Percentiles rank a stretch among this genome's conserved stretches.
Conservation (phyloP, 1,140 invertebrate species). For the Lepidostoma basale region DNA sequence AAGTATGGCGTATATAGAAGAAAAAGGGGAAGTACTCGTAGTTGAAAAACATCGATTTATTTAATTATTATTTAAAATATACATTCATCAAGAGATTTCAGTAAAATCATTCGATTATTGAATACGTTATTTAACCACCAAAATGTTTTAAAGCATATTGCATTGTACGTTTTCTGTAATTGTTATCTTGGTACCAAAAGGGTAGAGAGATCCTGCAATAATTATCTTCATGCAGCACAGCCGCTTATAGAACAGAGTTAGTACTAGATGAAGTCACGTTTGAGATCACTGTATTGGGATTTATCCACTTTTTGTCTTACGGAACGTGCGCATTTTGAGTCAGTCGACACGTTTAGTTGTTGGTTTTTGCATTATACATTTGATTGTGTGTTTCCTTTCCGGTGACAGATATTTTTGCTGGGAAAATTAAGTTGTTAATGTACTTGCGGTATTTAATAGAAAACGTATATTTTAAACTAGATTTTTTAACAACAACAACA, state of each 20-base stretch:
- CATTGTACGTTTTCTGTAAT: not conserved
- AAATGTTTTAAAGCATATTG: not conserved
- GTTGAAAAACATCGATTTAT: too few relatives aligned
- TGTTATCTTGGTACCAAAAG: not conserved
- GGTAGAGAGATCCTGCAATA: not conserved
- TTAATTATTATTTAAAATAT: not conserved
- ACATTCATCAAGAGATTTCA: not conserved
- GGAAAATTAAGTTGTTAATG: too few relatives aligned
- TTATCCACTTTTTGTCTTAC: conserved; percentile 7
- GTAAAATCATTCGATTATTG: not conserved
- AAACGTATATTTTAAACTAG: too few relatives aligned
- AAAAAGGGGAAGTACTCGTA: too few relatives aligned
- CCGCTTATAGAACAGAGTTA: not conserved
- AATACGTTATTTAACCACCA: not conserved
- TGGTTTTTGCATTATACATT: too few relatives aligned
- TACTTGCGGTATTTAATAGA: too few relatives aligned
- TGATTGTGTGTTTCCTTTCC: too few relatives aligned
- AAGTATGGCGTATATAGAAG: too few relatives aligned
- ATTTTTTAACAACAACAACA: too few relatives aligned
- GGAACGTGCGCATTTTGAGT: not conserved
- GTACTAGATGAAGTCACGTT: conserved; percentile 5
- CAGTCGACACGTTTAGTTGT: not conserved
- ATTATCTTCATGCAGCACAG: not conserved
- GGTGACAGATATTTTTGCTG: too few relatives aligned
- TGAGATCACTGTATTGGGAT: conserved; percentile 6